Evolutionary conservation across 2,797 vertebrate species (phyloP), one percentile per base, ranked within the genome.

Genomic region (Gymnoscopelus braueri): DNA sequence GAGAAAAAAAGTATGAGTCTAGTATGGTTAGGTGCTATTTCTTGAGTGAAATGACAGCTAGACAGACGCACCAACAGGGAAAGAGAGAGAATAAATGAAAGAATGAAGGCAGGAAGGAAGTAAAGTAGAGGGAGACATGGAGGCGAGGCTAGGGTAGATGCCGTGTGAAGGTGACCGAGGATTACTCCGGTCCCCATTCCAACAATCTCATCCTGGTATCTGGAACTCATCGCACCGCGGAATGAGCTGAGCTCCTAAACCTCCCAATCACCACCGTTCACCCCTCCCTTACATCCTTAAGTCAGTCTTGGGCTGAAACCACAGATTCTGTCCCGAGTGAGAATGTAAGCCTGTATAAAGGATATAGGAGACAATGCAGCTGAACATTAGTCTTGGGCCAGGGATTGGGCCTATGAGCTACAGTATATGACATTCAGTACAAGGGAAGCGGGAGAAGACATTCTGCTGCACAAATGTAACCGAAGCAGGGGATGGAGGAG

Each of bases 81-180:
- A 60, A 23, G 12, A 39, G 57, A 15, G 32, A 3, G 32, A 14
- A 35, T 6, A 12, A 67, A 70, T 47, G 35, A 63, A 35, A 65
- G 10, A 67, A 70, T 47, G 35, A 63, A 35, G 67, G 10, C n/a
- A 71, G 65, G 74, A 64, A 54, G 39, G 39, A 9, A 44, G 39
- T 35, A 35, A 35, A 35, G 71, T 5, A 0, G 52, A 56, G 59
- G 72, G 67, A 32, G 63, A 69, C 70, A 62, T 23, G 65, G 53
- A 68, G 68, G 71, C 26, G 10, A 58, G 62, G 59, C 48, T 24
- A 12, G 65, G 78, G 65, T 8, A 69, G 73, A 77, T 35, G 69
- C 70, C 52, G 70, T 66, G 78, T 84, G 85, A 91, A 91, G 88
- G 83, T 87, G 88, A 90, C 86, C 84, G 69, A 66, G 86, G 89